These are phyloP conservation scores for Umimayanthus kanabou DNA, from an alignment of 92 coral and sea anemone genomes.

Conservation along the genomic window DNA sequence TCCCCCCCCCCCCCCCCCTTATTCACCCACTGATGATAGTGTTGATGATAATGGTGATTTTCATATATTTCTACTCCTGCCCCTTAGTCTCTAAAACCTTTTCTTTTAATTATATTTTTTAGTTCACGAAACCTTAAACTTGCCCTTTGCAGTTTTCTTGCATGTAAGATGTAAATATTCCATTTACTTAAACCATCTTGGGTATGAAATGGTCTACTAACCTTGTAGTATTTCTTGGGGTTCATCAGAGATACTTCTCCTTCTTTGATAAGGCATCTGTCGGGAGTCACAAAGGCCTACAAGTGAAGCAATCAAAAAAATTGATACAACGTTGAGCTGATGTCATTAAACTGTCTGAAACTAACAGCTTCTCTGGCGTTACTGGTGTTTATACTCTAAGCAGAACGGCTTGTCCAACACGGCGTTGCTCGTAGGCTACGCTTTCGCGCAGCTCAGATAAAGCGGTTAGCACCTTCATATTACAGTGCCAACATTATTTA, in stretches of 20 bases:
- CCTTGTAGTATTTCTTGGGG: constrained; percentile 75
- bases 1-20: too few species aligned
- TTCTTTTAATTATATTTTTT: background rate
- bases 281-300: constrained; percentile 88
- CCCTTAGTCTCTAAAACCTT: background rate
- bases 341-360: background rate
- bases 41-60: too few species aligned
- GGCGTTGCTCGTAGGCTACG: too few species aligned
- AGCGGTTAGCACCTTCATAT: background rate
- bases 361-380: background rate
- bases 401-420: too few species aligned
- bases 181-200: too few species aligned
- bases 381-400: background rate
- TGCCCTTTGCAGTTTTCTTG: background rate
- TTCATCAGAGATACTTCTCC: constrained; percentile 83
- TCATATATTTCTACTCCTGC: background rate
- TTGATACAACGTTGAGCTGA: background rate
- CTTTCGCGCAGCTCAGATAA: too few species aligned
- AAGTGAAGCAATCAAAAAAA: background rate
- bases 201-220: constrained; percentile 1
- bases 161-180: background rate
- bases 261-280: constrained; percentile 85
- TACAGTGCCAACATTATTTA: background rate
- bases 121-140: background rate
- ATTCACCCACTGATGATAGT: too few species aligned